Evolutionary conservation across 2,113 vertebrate genomes (phyloP), one percentile per base, ranked within the genome.

Genomic region (Enhydra lutris): DNA sequence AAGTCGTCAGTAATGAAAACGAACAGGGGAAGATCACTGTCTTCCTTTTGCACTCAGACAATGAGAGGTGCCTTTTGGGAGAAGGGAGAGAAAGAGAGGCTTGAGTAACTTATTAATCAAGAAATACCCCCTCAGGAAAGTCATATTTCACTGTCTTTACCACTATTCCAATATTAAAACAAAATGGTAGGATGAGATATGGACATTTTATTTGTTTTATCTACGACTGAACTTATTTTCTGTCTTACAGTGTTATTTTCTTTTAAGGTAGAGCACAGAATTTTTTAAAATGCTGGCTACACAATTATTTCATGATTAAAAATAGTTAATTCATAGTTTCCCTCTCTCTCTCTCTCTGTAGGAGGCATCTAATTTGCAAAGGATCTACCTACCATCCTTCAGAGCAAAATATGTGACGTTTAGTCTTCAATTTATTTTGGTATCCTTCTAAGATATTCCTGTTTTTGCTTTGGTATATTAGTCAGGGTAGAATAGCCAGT

Each of bases 381-480:
- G 3, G 6, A 7, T 24, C 65, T 71, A 50, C 36, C 52, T 21
- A 0, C 21, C 39, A 18, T 81, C 55, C 3, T 91, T 92, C 26
- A 94, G 26, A 71, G 20, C 42, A 50, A 91, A 47, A 15, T 96
- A 93, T 39, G 24, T 89, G 2, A 7, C 76, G 21, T 80, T 24
- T 84, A 88, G 45, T 92, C 57, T 6, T 87, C 26, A 73, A 59
- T 73, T 36, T 85, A 67, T 89, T 89, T 90, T 86, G 65, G 36
- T 63, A 31, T 84, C 42, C 45, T 63, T 45, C 23, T 82, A 88
- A 89, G 34, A 74, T 50, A 57, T 29, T 80, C 20, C 36, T 88
- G 12, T 79, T 93, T 93, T 96, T 93, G 61, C n/a, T 96, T 89
- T 93, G 8, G 29, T 88, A 20, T 74, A 89, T 95, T 96, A 94